Conservation (phyloP, 37 sponge, comb jelly and placozoan species). For the Chondrilla cf. caribensis region DNA sequence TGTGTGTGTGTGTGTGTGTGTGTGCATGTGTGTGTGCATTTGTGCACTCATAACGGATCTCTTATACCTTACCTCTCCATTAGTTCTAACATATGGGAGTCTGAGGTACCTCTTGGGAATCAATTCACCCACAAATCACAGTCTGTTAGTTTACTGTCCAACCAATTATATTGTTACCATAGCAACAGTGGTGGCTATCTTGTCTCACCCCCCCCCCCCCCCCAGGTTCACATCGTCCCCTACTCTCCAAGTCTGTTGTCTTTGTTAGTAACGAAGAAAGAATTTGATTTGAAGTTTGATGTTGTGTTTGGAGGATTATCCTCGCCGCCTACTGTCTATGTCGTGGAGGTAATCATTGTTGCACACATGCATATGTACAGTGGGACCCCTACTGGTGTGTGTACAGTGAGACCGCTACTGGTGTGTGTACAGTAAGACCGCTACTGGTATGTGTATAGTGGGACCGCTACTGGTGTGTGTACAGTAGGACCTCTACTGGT, state of each 20-base stretch:
- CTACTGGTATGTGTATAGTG: neutral
- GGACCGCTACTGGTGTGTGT: too few relatives aligned
- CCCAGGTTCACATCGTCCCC: neutral
- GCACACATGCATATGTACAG: too few relatives aligned
- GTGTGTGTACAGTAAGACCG: neutral
- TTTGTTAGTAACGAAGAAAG: neutral
- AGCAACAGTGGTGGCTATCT: too few relatives aligned
- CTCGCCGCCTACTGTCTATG: neutral
- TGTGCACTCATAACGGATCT: too few relatives aligned
- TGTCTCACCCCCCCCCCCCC: neutral
- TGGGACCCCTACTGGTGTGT: too few relatives aligned
- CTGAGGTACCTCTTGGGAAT: slow-evolving; percentile 22
- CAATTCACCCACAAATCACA: slow-evolving; percentile 47
- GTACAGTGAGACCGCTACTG: neutral
- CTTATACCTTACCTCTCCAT: neutral
- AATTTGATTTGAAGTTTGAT: slow-evolving; percentile 13
- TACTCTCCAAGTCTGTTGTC: neutral
- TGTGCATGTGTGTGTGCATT: too few relatives aligned
- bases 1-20: too few relatives aligned
- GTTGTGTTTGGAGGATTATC: slow-evolving; percentile 1
- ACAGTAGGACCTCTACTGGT: too few relatives aligned
- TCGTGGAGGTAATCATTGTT: neutral
- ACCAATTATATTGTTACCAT: too few relatives aligned
- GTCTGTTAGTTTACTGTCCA: slow-evolving; percentile 23
- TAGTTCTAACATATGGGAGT: slow-evolving; percentile 7